Evolutionary conservation across 2,797 vertebrate genomes (phyloP), one percentile per base, ranked within the genome.

Genomic region (Aphelocoma californica): DNA sequence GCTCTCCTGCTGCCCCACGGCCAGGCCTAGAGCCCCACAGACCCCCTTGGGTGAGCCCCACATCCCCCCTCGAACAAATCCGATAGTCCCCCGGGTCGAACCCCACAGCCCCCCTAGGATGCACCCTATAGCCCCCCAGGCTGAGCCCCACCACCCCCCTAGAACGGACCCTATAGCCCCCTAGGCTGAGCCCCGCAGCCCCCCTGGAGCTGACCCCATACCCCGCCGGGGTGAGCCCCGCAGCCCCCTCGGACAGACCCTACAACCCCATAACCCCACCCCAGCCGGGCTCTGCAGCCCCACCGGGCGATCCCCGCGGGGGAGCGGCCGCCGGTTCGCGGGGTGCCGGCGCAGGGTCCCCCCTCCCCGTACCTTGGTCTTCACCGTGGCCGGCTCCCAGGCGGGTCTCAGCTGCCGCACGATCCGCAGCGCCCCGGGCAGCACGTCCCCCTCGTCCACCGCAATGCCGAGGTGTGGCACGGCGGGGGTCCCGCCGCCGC

Each of bases 331-430:
- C 17, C 29, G 40, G 2, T 18, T 12, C 47, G 4, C 18, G 51
- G 14, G 14, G 17, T 14, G 31, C 17, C 51, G 7, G 10, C 18
- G 4, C 78, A 7, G 42, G 11, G 1, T 25, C 25, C 21, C 12
- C 3, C 20, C 45, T 12, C 15, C 20, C 45, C 45, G 18, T 98
- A 98, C 98, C 99, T 99, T 99, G 88, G 99, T 99, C 80, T 97
- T 98, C 95, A 99, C 98, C 20, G 81, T 96, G 87, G 94, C 95
- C 36, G 93, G 57, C 40, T 98, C 98, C 99, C 99, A 99, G 58
- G 96, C 95, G 34, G 99, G 99, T 96, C 99, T 98, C 87, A 99
- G 98, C 97, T 98, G 98, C 91, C 98, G 98, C n/a, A 99, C 98
- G 70, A 99, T 98, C 97, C 98, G 97, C 97, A 99, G 97, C 48